These are phyloP conservation scores for Actenoides hombroni DNA, from an alignment of 2,113 vertebrate genomes.

Conservation along the genomic window DNA sequence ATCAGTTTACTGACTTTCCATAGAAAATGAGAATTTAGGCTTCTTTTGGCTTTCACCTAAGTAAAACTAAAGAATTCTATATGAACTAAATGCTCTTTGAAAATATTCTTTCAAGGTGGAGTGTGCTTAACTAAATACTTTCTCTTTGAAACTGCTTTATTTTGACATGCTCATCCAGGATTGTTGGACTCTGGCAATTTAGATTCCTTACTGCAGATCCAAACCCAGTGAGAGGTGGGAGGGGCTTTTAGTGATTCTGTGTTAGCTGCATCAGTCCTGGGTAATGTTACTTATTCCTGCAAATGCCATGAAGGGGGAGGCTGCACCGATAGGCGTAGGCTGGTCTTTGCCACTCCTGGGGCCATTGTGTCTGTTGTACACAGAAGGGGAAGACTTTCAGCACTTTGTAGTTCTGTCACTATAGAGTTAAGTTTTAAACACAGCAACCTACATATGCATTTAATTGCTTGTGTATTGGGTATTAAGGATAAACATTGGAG, in stretches of 20 bases:
- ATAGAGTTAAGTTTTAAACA: constrained; percentile 35
- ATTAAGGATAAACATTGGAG: constrained; percentile 58
- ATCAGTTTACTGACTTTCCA: not conserved
- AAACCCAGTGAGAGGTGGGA: not conserved
- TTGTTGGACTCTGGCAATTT: not conserved
- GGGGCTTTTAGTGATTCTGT: not conserved
- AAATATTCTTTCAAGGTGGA: not conserved
- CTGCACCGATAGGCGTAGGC: not conserved
- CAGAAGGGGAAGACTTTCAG: not conserved
- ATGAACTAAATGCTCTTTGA: not conserved
- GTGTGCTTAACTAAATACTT: not conserved
- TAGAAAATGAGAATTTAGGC: not conserved
- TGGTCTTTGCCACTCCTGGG: not conserved
- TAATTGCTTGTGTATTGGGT: constrained; percentile 59
- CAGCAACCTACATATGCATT: constrained; percentile 43
- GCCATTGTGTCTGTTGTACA: not conserved
- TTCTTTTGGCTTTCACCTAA: not conserved
- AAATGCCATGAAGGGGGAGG: not conserved
- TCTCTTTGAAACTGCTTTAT: not conserved
- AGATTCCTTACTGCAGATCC: not conserved
- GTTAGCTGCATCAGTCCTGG: not conserved
- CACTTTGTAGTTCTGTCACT: constrained; percentile 5
- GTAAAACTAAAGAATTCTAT: not conserved
- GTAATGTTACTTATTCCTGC: not conserved
- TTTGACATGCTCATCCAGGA: not conserved